These are phyloP conservation scores for Eonycteris spelaea DNA, from an alignment of 2,113 vertebrate species.

Conservation along the genomic window DNA sequence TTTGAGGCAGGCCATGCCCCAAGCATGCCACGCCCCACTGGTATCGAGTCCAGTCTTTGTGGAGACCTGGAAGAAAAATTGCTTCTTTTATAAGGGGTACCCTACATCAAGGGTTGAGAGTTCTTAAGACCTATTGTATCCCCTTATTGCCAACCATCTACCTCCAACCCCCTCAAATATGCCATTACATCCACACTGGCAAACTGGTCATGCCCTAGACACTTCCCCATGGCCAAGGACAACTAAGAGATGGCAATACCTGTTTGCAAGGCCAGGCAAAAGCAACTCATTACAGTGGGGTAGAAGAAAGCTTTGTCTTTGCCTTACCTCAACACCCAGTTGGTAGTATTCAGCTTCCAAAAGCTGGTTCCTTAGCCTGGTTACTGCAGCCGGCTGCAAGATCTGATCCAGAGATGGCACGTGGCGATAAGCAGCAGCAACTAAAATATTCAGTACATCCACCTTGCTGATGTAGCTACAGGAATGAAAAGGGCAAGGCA, in stretches of 20 bases:
- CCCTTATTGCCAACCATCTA: not conserved
- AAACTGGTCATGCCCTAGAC: not conserved
- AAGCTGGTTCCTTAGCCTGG: conserved; percentile 93
- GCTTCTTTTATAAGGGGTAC: not conserved
- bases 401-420: conserved; percentile 96
- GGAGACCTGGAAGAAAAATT: conserved; percentile 87
- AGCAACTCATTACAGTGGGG: not conserved
- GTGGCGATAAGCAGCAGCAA: conserved; percentile 93
- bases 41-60: conserved; percentile 96
- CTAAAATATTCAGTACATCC: conserved; percentile 95
- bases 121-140: not conserved
- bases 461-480: conserved; percentile 98
- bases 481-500: not conserved
- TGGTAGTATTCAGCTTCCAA: conserved; percentile 96
- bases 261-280: not conserved
- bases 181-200: too few relatives aligned
- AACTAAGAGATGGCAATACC: not conserved
- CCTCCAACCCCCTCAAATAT: rapidly evolving
- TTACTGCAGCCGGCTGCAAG: conserved; percentile 90
- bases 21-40: conserved; percentile 95
- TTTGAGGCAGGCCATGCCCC: conserved; percentile 96
- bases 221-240: not conserved
- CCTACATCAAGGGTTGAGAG: not conserved
- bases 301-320: not conserved
- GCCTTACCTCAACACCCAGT: conserved; percentile 93